Base-by-base conservation (phyloP, 2,797 vertebrate species). In the Sebastes taczanowskii region DNA sequence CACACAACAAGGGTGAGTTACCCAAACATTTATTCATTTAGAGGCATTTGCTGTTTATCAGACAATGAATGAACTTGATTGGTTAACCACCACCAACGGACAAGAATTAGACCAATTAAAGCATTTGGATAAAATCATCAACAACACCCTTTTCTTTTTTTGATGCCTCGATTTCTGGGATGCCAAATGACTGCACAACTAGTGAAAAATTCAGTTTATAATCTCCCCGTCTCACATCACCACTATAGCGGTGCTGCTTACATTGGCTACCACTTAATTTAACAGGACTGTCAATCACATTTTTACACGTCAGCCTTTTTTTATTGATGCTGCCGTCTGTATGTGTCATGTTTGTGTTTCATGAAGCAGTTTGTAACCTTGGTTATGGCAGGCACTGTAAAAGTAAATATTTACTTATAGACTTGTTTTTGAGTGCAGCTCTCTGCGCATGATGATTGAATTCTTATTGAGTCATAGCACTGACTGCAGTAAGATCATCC, bases 1-100 rank as follows among this genome's bases (percentile, higher is more conserved):
- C 97, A 0, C 95, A 91, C 82, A 97, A 83, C 11, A 82, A 97
- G 92, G 95, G 99, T 99, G 92, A 67, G 89, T 76, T 35, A 3
- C 30, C 46, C 32, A 4, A 62, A 23, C 61, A 9, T 14, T 8
- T 49, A 49, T 20, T 35, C 20, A 32, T 53, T 32, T 6, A 29
- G 16, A 68, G 22, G 13, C 7, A 25, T 68, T 59, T 76, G 2
- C 11, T 61, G 8, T 71, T 62, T 11, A 25, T 68, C 11, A 55
- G 70, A 63, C 42, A 53, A 22, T 9, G 0, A 42, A 60, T 13
- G 3, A 13, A 27, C 16, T 46, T 13, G 6, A 70, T 67, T 29
- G 6, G 55, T 11, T 16, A 29, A 35, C 18, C 22, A 4, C 20
- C 3, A 25, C 1, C 23, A 29, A 55, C 53, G 13, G 7, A 72